Evolutionary conservation across 2,888 invertebrate genomes (phyloP), one percentile per base, ranked within the genome.

Genomic region (Panzeria rudis): DNA sequence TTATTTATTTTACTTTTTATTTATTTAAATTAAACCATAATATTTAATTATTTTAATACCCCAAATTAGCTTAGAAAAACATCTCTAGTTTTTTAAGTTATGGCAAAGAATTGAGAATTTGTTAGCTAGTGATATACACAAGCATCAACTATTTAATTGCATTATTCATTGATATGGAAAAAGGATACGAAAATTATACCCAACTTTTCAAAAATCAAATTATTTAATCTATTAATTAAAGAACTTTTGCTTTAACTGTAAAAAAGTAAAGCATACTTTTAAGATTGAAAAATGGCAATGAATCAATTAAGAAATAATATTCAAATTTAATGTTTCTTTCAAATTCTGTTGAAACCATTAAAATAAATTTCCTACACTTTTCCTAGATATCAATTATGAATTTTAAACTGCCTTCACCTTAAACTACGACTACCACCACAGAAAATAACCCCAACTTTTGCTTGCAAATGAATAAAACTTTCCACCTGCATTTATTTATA

Each of bases 321-420:
- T 8, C 2, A 9, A 8, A 9, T 20, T 50, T 50, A 20, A 17
- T 9, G n/a, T n/a, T n/a, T n/a, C n/a, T 13, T 13, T 2, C 2
- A 38, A 20, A 20, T 20, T 50, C 20, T 50, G 13, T 52, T 52
- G 20, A 13, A 47, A 52, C 11, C 4, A 52, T 52, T 52, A 11
- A 52, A 52, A 52, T 11, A 52, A 23, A 23, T 1, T 23, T 52
- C 3, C 3, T 52, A 23, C 20, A 52, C 0, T 23, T 52, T 52
- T 52, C 4, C 23, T 11, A 52, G 17, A 17, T 17, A 47, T 47
- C 47, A 68, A 68, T 50, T 68, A 56, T 41, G 41, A 71, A 56
- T 56, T 41, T 41, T 23, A 71, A 35, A 35, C 25, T 41, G 38
- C 17, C 71, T 72, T 47, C 72, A 72, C 20, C 59, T 59, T 8